These are phyloP conservation scores for Aplysina aerophoba DNA, from an alignment of 37 sponge, comb jelly and placozoan genomes.

Conservation along the genomic window DNA sequence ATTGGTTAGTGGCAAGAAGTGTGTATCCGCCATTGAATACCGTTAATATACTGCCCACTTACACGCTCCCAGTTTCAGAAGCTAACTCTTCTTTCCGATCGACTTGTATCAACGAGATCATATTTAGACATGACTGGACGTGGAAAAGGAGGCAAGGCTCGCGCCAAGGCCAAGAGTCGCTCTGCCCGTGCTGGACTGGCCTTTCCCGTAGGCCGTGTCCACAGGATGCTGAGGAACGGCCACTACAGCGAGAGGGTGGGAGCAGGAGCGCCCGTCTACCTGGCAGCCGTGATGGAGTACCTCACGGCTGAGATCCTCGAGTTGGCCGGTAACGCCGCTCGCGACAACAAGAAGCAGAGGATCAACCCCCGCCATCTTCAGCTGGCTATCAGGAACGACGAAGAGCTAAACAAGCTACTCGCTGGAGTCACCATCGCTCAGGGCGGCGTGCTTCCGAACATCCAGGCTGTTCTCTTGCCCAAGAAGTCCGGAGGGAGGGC, in stretches of 20 bases:
- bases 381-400: conserved; percentile 98
- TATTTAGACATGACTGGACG: conserved; percentile 88
- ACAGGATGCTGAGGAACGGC: conserved; percentile 88
- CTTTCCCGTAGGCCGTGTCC: conserved; percentile 99
- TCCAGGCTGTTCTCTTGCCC: conserved; percentile 97
- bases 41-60: too few species aligned
- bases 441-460: conserved; percentile 99
- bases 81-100: too few species aligned
- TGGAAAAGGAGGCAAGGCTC: conserved; percentile 98
- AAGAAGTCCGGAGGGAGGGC: conserved; percentile 80
- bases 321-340: conserved; percentile 99
- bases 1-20: too few species aligned
- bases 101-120: too few species aligned
- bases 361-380: conserved; percentile 99
- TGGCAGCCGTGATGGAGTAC: conserved; percentile 99
- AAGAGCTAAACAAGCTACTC: conserved; percentile 98
- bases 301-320: conserved; percentile 99
- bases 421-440: conserved; percentile 97
- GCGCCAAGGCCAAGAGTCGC: conserved; percentile 92
- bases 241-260: conserved; percentile 95
- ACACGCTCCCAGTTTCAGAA: too few species aligned
- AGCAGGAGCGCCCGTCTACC: conserved; percentile 99
- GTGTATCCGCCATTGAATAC: too few species aligned
- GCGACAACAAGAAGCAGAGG: conserved; percentile 99
- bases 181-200: conserved; percentile 98